A percentile compares a stretch with the other conserved stretches of the same genome.
These are phyloP conservation scores for Tupiocoris notatus DNA, from an alignment of 2,888 invertebrate species.

Conservation along the genomic window DNA sequence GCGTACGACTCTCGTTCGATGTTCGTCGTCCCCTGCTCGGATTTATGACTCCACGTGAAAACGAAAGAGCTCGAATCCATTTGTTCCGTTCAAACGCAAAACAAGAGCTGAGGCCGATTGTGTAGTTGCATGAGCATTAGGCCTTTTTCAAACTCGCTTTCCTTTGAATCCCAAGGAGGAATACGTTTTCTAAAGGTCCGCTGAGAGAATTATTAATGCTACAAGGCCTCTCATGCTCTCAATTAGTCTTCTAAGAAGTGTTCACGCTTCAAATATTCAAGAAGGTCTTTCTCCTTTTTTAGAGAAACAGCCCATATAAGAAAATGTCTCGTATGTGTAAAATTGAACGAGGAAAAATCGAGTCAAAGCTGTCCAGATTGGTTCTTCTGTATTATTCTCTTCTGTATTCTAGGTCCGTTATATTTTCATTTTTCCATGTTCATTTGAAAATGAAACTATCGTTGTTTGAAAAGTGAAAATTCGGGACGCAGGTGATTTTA, in stretches of 20 bases:
- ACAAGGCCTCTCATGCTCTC: not conserved
- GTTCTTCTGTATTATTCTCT: too few relatives aligned
- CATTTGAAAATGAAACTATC: too few relatives aligned
- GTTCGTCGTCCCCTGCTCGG: constrained; percentile 5
- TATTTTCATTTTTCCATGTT: too few relatives aligned
- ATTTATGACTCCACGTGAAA: constrained; percentile 12
- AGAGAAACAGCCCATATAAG: too few relatives aligned
- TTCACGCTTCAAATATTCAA: not conserved
- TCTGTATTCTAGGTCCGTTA: too few relatives aligned
- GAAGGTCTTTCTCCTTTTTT: not conserved
- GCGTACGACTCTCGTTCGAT: not conserved
- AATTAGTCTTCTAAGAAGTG: not conserved
- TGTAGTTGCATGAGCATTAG: not conserved
- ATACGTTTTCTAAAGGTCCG: not conserved
- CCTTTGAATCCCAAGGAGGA: not conserved
- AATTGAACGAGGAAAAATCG: too few relatives aligned
- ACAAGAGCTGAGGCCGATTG: not conserved
- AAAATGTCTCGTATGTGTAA: too few relatives aligned
- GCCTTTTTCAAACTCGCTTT: not conserved
- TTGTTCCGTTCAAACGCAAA: constrained; percentile 16
- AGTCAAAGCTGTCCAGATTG: too few relatives aligned
- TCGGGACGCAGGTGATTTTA: too few relatives aligned
- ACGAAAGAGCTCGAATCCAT: constrained; percentile 19
- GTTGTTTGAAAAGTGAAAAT: too few relatives aligned
- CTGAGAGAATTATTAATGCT: not conserved